Percentiles rank a stretch among this genome's conserved stretches.
These are phyloP conservation scores for Pecten maximus DNA, from an alignment of 2,888 invertebrate species.

Conservation along the genomic window DNA sequence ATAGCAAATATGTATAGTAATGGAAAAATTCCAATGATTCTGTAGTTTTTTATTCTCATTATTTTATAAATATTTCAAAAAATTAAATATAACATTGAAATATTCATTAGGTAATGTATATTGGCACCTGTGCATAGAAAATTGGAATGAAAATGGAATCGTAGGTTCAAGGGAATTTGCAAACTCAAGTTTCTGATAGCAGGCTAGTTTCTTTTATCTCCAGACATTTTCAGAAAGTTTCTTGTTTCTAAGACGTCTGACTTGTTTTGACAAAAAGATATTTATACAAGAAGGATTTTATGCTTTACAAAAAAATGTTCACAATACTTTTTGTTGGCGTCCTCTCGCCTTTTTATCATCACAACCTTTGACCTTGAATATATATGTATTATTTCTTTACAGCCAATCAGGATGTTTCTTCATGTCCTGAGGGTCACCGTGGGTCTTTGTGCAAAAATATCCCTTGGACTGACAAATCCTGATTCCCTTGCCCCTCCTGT, in stretches of 20 bases:
- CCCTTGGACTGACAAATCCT: background rate
- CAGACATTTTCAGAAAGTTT: background rate
- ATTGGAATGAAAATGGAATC: background rate
- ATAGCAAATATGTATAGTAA: no score
- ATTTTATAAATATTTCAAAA: no score
- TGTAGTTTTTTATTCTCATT: background rate
- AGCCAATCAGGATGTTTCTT: slow-evolving; percentile 22
- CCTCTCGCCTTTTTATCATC: background rate
- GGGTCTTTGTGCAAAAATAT: background rate
- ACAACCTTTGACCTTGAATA: background rate
- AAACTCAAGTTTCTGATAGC: background rate
- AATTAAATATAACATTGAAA: background rate
- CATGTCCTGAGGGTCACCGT: background rate
- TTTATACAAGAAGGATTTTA: no score
- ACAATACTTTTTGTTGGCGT: background rate
- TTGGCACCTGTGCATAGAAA: background rate
- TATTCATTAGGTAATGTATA: background rate
- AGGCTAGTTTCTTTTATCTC: background rate
- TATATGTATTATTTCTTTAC: slow-evolving; percentile 13
- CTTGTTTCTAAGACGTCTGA: background rate
- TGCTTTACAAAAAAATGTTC: background rate
- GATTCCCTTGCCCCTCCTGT: background rate
- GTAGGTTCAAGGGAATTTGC: background rate
- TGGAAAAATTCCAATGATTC: no score
- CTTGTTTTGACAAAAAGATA: background rate